Conservation (phyloP, 2,797 vertebrate species). For the Hipposideros larvatus region DNA sequence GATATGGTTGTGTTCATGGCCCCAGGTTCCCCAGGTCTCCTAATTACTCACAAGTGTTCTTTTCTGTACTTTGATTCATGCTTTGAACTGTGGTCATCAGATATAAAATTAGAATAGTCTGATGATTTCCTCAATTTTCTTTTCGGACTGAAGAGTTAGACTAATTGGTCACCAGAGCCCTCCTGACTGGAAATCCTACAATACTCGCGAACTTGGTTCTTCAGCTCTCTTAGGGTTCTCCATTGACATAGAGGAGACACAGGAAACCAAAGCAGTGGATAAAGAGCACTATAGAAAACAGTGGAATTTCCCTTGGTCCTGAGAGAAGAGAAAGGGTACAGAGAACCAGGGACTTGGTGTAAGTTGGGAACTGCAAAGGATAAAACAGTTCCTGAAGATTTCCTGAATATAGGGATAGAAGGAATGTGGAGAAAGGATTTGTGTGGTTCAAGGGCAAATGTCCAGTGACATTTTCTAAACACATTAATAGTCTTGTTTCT, state of each 20-base stretch:
- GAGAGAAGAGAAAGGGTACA: background rate
- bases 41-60: constrained; percentile 6
- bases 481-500: background rate
- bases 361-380: background rate
- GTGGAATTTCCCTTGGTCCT: background rate
- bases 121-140: background rate
- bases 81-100: background rate
- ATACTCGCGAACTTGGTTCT: background rate
- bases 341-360: background rate
- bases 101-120: background rate
- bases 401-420: background rate
- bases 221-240: background rate
- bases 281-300: background rate
- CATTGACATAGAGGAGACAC: background rate
- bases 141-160: background rate
- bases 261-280: background rate
- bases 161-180: background rate
- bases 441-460: background rate
- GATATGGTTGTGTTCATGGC: background rate
- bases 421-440: background rate
- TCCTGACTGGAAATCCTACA: background rate
- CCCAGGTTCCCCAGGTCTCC: background rate
- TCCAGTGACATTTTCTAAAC: constrained; percentile 14
- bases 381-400: background rate
- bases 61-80: background rate